Evolutionary conservation across 1,140 invertebrate species (phyloP).

Genomic region (Drosophila quadrilineata): DNA sequence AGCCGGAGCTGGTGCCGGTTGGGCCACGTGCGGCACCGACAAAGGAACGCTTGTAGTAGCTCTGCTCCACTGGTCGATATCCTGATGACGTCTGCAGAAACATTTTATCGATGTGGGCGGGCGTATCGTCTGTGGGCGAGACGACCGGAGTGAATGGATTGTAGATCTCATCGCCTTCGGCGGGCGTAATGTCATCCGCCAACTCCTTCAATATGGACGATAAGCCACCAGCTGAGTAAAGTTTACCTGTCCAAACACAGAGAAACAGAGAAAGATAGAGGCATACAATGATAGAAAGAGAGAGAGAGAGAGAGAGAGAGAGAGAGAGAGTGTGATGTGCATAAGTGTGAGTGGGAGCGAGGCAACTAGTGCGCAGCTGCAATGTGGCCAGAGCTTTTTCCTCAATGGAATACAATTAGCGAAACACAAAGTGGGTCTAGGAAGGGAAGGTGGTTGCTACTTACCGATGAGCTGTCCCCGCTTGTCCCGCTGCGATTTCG

Average conservation of each 20-base stretch:
- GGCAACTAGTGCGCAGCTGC: constrained; percentile 47
- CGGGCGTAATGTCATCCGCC: constrained; percentile 78
- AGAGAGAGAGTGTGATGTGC: background rate
- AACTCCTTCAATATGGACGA: constrained; percentile 79
- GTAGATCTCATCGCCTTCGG: constrained; percentile 80
- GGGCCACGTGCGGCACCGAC: constrained; percentile 51
- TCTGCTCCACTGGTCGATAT: constrained; percentile 80
- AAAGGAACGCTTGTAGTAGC: constrained; percentile 79
- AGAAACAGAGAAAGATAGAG: background rate
- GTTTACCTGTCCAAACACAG: constrained; percentile 58
- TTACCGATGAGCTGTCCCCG: constrained; percentile 79
- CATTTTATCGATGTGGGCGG: constrained; percentile 81
- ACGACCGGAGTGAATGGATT: constrained; percentile 81
- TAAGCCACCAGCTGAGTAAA: constrained; percentile 77
- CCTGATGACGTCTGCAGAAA: constrained; percentile 81
- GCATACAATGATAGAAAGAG: background rate
- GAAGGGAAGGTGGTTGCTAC: constrained; percentile 20
- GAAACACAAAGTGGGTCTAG: background rate
- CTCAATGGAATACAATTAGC: constrained; percentile 24
- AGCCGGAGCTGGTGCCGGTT: constrained; percentile 21
- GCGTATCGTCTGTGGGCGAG: constrained; percentile 80
- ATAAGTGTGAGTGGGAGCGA: background rate
- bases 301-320: background rate
- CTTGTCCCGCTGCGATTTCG: constrained; percentile 80
- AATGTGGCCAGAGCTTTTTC: constrained; percentile 29